Base-by-base conservation (phyloP, 2,888 invertebrate genomes). In the Rhorus exstirpatorius region DNA sequence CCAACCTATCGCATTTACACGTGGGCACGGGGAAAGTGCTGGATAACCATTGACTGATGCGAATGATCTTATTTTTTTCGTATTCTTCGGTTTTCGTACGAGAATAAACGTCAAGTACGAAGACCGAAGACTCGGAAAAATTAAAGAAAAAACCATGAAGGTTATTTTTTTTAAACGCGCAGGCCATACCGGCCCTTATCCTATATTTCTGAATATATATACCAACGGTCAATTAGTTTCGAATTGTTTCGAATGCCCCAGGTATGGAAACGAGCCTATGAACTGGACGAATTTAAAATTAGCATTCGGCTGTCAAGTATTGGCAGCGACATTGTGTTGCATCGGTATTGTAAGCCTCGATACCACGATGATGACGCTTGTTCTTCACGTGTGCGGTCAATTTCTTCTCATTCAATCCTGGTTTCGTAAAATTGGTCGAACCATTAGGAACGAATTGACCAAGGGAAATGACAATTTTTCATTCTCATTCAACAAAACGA, bases 321-420 rank as follows among this genome's bases (percentile, higher is more conserved):
- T 86, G 14, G 68, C 84, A 8, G 49, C 67, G 3, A 0, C 74
- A 7, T 31, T 81, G 12, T 79, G 79, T 38, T 51, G 49, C 8
- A 26, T 76, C 4, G 81, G 71, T 8, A 68, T 85, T 2, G 70
- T 51, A 3, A 85, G 83, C 0, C 19, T 87, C 19, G 87, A 87
- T 38, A 17, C 82, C 0, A 49, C 83, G 1, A 81, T 87, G 61
- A 75, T 85, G 87, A 81, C 83, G 6, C 60, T 81, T 6, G 67
- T 86, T 31, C 24, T 87, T 2, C 84, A 88, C 70, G 38, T 86
- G 3, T 85, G 84, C n/a, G 85, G 86, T 1, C 87, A 88, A 55
- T 87, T 88, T 70, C 58, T 51, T 35, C 76, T 87, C 21, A 74
- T 87, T 19, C 78, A 60, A n/a, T 60, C 53, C 1, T 79, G 86